These are phyloP conservation scores for Pollachius pollachius DNA, from an alignment of 2,113 vertebrate species.

Conservation along the genomic window DNA sequence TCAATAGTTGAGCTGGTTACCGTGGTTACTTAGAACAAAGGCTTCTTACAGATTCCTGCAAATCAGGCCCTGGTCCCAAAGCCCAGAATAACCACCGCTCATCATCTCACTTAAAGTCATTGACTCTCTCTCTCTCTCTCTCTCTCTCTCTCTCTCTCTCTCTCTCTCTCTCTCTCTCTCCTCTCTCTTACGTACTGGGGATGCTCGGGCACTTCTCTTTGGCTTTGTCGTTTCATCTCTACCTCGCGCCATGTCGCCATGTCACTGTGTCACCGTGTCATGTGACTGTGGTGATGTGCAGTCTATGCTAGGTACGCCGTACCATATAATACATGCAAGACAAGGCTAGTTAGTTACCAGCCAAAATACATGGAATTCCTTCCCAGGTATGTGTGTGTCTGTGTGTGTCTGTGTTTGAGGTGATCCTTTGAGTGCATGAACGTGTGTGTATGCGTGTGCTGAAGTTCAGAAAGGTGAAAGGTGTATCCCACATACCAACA, in stretches of 20 bases:
- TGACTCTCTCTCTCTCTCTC: neutral
- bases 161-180: neutral
- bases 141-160: neutral
- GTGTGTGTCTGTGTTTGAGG: conserved; percentile 19
- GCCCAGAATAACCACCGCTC: no score
- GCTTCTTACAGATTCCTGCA: no score
- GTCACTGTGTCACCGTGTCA: no score
- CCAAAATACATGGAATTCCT: conserved; percentile 45
- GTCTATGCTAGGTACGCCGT: conserved; percentile 6
- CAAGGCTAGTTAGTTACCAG: conserved; percentile 46
- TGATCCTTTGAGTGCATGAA: conserved; percentile 6
- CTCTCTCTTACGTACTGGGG: no score
- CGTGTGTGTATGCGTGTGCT: conserved; percentile 16
- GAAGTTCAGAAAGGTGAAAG: neutral
- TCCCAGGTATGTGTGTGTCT: conserved; percentile 10
- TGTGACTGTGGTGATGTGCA: no score
- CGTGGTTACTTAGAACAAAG: no score
- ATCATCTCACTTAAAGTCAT: no score
- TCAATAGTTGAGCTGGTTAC: no score
- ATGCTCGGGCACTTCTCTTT: no score
- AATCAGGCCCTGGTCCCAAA: no score
- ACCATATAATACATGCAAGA: conserved; percentile 42
- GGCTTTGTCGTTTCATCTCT: no score
- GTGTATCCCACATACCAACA: conserved; percentile 1
- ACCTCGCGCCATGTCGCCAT: no score